These are phyloP conservation scores for human (Homo sapiens) DNA, from an alignment of 2,113 vertebrate genomes.

Conservation along the genomic window DNA sequence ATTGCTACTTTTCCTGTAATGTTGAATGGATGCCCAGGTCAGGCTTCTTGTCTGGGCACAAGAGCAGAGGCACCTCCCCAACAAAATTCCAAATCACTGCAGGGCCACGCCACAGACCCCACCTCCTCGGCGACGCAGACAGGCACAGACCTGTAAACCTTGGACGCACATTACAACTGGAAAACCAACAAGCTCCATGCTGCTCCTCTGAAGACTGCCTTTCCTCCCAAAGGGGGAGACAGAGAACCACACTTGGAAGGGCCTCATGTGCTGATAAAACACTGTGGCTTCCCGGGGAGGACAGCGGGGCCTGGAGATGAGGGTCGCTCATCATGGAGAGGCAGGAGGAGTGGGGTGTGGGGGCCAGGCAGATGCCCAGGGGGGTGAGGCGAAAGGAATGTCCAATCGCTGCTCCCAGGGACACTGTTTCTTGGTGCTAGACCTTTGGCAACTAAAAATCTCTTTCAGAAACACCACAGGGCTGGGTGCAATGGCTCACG, in stretches of 20 bases:
- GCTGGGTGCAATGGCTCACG: no score
- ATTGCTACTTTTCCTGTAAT: neutral
- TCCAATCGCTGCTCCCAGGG: neutral
- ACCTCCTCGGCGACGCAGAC: neutral
- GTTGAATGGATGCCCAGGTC: neutral
- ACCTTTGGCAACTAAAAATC: neutral
- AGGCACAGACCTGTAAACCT: neutral
- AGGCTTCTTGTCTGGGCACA: neutral
- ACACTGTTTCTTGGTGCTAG: neutral
- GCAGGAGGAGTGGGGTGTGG: neutral
- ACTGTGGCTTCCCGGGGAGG: neutral
- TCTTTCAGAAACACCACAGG: neutral
- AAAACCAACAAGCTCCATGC: neutral
- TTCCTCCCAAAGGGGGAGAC: neutral
- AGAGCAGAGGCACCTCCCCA: neutral
- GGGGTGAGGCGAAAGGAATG: neutral
- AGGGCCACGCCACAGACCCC: neutral
- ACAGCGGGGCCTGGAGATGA: neutral
- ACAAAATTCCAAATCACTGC: neutral
- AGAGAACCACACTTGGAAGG: neutral
- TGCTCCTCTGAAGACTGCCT: neutral
- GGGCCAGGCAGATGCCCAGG: neutral
- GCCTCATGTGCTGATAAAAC: neutral
- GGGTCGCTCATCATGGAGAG: rapidly evolving
- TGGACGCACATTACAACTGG: neutral